A percentile compares a stretch with the other conserved stretches of the same genome.
Conservation (phyloP, 2,888 invertebrate species). For the Melanchra persicariae region DNA sequence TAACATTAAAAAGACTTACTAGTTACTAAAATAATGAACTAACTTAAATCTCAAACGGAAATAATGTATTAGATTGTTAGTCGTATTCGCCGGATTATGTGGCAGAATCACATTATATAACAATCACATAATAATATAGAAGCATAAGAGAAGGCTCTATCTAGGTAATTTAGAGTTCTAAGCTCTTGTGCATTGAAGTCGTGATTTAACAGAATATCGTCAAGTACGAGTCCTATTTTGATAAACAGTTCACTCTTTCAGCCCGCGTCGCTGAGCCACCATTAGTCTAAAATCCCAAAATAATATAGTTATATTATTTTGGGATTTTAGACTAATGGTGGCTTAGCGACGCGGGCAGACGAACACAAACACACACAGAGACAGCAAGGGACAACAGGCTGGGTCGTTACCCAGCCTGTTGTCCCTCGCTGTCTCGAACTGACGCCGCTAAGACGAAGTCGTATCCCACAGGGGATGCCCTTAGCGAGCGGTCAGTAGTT, state of each 20-base stretch:
- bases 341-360: too few species aligned
- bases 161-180: background rate
- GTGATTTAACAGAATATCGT: background rate
- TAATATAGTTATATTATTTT: too few species aligned
- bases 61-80: conserved; percentile 13
- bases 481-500: too few species aligned
- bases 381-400: too few species aligned
- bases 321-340: too few species aligned
- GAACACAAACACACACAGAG: too few species aligned
- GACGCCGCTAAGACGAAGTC: too few species aligned
- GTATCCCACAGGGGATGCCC: too few species aligned
- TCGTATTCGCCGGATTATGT: background rate
- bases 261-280: too few species aligned
- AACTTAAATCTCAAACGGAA: conserved; percentile 4
- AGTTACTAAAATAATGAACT: background rate
- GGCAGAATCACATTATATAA: conserved; percentile 1
- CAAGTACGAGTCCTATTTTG: conserved; percentile 2
- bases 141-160: background rate
- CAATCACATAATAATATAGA: conserved; percentile 1
- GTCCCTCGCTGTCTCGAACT: too few species aligned
- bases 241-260: background rate
- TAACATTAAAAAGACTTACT: background rate
- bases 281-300: too few species aligned
- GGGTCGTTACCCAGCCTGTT: too few species aligned
- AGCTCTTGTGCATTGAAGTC: background rate